These are phyloP conservation scores for Cabera pusaria DNA, from an alignment of 2,888 invertebrate genomes.

Conservation along the genomic window DNA sequence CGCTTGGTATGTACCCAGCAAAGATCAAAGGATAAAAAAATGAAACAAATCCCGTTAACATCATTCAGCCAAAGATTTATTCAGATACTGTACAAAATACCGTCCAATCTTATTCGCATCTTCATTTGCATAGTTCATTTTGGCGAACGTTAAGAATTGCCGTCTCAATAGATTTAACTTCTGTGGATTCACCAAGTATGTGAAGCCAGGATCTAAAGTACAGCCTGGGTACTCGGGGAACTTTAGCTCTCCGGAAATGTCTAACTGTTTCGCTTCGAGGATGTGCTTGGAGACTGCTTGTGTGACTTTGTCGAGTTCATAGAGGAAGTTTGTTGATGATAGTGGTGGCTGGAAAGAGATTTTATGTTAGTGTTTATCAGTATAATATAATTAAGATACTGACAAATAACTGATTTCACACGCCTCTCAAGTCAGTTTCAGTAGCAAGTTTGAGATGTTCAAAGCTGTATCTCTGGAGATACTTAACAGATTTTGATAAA, in stretches of 20 bases:
- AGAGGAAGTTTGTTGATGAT: constrained; percentile 94
- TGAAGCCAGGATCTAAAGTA: constrained; percentile 71
- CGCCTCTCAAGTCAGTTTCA: no score
- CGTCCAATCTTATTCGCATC: constrained; percentile 86
- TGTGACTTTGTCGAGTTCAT: constrained; percentile 93
- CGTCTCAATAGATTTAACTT: constrained; percentile 88
- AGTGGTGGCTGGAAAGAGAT: constrained; percentile 89
- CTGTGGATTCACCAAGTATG: constrained; percentile 58
- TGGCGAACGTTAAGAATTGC: constrained; percentile 95
- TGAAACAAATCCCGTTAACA: constrained; percentile 11
- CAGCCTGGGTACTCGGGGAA: constrained; percentile 86
- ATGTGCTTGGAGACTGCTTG: constrained; percentile 91
- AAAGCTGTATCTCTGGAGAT: no score
- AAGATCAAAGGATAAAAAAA: no score
- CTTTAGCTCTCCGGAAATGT: constrained; percentile 84
- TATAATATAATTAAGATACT: no score
- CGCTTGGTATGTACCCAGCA: no score
- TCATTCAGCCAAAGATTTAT: constrained; percentile 84
- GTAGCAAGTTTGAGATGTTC: no score
- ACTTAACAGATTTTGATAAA: no score
- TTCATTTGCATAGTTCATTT: constrained; percentile 89
- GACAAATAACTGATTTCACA: no score
- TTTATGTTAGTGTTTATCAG: no score
- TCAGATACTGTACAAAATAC: constrained; percentile 95
- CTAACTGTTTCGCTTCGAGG: constrained; percentile 88